Evolutionary conservation across 2,888 invertebrate genomes (phyloP).

Genomic region (Antitype chi): DNA sequence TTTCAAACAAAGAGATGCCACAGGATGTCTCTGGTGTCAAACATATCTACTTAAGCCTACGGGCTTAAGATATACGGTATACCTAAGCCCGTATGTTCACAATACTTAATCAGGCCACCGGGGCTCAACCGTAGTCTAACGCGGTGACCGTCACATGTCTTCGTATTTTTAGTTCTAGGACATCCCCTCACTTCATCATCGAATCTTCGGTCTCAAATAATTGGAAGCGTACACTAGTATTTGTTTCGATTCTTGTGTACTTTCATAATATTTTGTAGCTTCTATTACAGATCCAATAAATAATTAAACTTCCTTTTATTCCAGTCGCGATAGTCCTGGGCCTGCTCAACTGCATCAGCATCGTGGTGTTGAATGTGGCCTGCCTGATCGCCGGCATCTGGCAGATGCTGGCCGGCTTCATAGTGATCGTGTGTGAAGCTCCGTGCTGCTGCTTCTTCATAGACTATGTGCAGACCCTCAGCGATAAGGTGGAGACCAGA

Average conservation of each 20-base stretch:
- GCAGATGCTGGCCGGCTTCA: constrained; percentile 97
- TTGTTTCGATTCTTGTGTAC: not conserved
- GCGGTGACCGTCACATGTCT: not conserved
- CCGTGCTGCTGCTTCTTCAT: constrained; percentile 99
- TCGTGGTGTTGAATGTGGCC: constrained; percentile 91
- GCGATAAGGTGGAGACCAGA: constrained; percentile 95
- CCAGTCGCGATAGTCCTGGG: constrained; percentile 96
- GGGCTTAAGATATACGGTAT: not conserved
- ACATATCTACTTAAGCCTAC: not conserved
- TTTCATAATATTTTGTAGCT: not conserved
- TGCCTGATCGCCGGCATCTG: constrained; percentile 95
- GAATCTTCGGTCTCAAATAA: not conserved
- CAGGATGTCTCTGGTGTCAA: not conserved
- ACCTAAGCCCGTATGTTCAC: not conserved
- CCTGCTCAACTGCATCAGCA: constrained; percentile 93
- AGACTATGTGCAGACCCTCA: constrained; percentile 97
- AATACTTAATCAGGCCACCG: not conserved
- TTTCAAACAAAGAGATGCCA: not conserved
- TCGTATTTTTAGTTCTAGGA: not conserved
- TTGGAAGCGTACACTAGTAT: not conserved
- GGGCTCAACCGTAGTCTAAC: not conserved
- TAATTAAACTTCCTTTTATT: constrained; percentile 68
- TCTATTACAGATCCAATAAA: not conserved
- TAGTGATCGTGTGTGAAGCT: constrained; percentile 97
- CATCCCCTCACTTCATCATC: not conserved